Base-by-base conservation (phyloP, 2,797 vertebrate species). In the Oreonectes daqikongensis region DNA sequence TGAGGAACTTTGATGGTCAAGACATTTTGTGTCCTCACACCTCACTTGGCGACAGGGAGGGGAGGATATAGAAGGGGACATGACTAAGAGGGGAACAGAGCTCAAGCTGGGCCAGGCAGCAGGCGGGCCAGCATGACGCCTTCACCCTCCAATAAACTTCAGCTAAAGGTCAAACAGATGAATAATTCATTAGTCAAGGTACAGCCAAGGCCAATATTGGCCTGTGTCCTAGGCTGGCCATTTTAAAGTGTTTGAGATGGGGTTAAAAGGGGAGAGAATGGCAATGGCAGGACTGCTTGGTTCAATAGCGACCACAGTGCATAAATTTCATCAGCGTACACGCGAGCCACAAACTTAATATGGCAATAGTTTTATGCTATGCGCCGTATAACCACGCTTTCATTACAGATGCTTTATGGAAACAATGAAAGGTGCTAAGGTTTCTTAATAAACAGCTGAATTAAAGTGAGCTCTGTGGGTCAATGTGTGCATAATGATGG, bases 111-210 rank as follows among this genome's bases (percentile, higher is more conserved):
- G 70, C 48, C 70, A 74, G 69, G 81, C 78, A 77, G 78, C 70
- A 69, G 78, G 74, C 69, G 70, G 69, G 71, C 67, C 81, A 80
- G 78, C 74, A 71, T 78, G 81, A 64, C 18, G 78, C 65, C 70
- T 82, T 80, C 78, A 91, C 87, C 90, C 90, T 90, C 90, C 91
- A 93, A 91, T 91, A 88, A 87, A 82, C 86, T 89, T 79, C 86
- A 86, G 88, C 88, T 89, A 92, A 93, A 93, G 91, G 91, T 93
- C 91, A 92, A 89, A 89, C 81, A 83, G 78, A 93, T 92, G 89
- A 92, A 92, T 92, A 90, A 92, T 93, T 92, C 90, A 93, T 92
- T 84, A 69, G 73, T 38, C 77, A 87, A 87, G 86, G 87, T 82
- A 85, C 85, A 88, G 89, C 90, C 91, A 91, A 92, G 89, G 91